Evolutionary conservation across 2,888 invertebrate species (phyloP).

Genomic region (Hemicrepidius hirtus): DNA sequence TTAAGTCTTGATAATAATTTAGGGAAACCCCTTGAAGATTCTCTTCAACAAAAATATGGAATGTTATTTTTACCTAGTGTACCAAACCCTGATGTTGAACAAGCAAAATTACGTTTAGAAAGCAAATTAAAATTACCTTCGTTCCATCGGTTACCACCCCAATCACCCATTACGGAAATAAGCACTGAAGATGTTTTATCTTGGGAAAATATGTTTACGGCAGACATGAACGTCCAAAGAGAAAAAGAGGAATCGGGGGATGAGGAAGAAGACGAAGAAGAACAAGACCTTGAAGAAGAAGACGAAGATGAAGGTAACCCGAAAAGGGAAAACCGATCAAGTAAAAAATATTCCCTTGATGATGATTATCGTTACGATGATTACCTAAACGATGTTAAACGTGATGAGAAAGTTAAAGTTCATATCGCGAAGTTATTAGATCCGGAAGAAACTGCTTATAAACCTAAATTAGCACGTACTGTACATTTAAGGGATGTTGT

Average conservation of each 20-base stretch:
- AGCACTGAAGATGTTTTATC: neutral
- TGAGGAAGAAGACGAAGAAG: neutral
- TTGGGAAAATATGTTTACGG: slow-evolving; percentile 3
- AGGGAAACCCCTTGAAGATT: too few species aligned
- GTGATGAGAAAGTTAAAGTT: too few species aligned
- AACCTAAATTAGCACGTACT: neutral
- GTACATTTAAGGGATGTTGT: neutral
- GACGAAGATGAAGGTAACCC: too few species aligned
- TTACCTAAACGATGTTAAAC: neutral
- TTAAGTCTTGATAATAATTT: too few species aligned
- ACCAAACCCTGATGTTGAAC: neutral
- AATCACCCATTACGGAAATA: neutral
- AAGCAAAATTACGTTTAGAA: neutral
- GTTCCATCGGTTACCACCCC: neutral
- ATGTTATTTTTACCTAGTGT: too few species aligned
- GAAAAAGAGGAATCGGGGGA: neutral
- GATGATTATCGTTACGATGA: neutral
- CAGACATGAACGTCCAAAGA: neutral
- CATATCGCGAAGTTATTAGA: neutral
- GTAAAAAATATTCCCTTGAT: neutral
- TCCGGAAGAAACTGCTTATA: neutral
- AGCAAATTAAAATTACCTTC: neutral
- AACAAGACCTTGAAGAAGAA: neutral
- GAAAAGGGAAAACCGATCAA: neutral
- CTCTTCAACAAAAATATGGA: too few species aligned